phyloP scores from a whole-genome alignment of 2,888 invertebrate species.

The Troides aeacus region DNA sequence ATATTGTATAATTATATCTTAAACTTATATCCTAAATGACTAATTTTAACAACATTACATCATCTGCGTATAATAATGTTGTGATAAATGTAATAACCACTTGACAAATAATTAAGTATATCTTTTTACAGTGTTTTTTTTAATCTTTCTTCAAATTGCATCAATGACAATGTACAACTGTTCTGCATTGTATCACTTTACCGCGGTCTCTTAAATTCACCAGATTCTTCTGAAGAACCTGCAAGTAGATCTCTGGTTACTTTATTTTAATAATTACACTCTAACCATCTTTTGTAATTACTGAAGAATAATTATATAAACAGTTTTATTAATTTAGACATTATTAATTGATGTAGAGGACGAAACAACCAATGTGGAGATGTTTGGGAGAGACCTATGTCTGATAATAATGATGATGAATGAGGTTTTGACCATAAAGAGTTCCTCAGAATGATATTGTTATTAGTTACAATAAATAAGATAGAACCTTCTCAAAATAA shows the following conservation, averaged over 20 bases:
- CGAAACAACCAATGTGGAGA: no score
- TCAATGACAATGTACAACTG: conserved; percentile 34
- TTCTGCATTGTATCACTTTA: conserved; percentile 47
- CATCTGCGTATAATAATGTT: conserved; percentile 49
- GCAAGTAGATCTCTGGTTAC: conserved; percentile 33
- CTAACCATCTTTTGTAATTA: no score
- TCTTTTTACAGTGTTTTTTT: conserved; percentile 9
- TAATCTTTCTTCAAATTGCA: conserved; percentile 9
- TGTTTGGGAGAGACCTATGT: no score
- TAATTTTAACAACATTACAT: conserved; percentile 60
- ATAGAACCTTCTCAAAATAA: no score
- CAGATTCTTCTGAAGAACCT: conserved; percentile 75
- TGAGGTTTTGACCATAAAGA: no score
- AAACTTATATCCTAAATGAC: conserved; percentile 69
- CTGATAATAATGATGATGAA: no score
- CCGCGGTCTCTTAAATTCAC: conserved; percentile 72
- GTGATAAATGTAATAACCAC: conserved; percentile 64
- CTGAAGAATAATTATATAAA: no score
- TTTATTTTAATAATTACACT: background rate
- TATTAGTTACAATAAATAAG: no score
- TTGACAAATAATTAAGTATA: conserved; percentile 59
- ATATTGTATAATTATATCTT: conserved; percentile 37
- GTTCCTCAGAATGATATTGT: no score
- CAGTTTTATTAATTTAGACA: no score
- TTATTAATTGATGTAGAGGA: no score